Evolutionary conservation across 2,113 vertebrate genomes (phyloP).

Genomic region (Lepus europaeus): DNA sequence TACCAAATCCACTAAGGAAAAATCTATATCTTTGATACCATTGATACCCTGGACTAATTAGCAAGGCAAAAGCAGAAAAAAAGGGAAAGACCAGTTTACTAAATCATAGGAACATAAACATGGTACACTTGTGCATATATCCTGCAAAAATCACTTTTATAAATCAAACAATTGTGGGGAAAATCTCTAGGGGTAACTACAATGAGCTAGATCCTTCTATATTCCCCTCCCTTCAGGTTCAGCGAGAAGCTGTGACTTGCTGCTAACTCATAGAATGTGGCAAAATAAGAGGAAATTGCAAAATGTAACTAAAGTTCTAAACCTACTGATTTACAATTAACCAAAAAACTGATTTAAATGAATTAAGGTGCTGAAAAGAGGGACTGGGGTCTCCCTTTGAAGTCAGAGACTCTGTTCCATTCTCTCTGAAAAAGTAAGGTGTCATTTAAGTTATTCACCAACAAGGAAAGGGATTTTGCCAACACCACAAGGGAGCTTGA

Average conservation of each 20-base stretch:
- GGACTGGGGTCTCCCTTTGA: neutral
- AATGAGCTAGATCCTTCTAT: neutral
- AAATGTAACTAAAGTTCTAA: neutral
- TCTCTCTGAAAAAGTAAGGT: neutral
- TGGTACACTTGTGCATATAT: neutral
- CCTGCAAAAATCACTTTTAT: neutral
- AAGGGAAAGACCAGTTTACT: neutral
- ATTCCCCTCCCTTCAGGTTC: neutral
- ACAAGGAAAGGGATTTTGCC: neutral
- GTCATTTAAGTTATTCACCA: neutral
- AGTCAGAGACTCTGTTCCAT: neutral
- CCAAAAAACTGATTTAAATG: neutral
- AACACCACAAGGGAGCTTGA: neutral
- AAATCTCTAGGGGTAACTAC: neutral
- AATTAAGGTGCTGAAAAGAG: neutral
- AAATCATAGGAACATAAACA: neutral
- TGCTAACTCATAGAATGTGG: neutral
- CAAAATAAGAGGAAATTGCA: neutral
- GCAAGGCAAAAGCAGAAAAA: neutral
- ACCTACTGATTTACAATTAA: neutral
- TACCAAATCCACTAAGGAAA: neutral
- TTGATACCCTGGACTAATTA: neutral
- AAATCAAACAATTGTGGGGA: neutral
- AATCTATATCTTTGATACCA: neutral
- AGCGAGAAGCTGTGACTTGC: neutral